Evolutionary conservation across 2,888 invertebrate genomes (phyloP).

Genomic region (Cacoxenus indagator): DNA sequence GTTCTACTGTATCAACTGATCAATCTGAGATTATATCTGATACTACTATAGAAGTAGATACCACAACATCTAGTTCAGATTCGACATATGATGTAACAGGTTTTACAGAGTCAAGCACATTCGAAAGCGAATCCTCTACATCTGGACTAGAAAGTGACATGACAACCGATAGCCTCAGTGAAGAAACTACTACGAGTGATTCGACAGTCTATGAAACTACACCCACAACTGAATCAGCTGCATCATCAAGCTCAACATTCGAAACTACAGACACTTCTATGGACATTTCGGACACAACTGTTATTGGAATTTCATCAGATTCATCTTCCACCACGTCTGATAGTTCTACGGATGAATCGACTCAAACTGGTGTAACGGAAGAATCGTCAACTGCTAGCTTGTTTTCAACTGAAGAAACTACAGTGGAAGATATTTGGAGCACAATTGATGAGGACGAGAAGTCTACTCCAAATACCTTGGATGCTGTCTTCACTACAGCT

Average conservation of each 20-base stretch:
- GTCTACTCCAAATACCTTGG: constrained; percentile 73
- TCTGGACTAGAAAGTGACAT: constrained; percentile 18
- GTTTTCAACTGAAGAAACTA: constrained; percentile 50
- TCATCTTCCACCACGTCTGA: constrained; percentile 6
- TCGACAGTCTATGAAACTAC: background rate
- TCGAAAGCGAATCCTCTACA: background rate
- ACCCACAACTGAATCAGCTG: background rate
- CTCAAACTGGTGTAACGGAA: constrained; percentile 30
- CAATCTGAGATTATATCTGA: background rate
- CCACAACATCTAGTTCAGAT: background rate
- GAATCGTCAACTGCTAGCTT: constrained; percentile 47
- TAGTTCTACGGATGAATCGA: constrained; percentile 32
- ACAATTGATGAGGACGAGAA: constrained; percentile 64
- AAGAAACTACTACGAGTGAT: background rate
- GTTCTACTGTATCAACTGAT: background rate
- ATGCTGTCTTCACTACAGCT: constrained; percentile 72
- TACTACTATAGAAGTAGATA: background rate
- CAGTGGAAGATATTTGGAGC: constrained; percentile 68
- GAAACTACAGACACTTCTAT: constrained; percentile 5
- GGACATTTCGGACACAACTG: background rate
- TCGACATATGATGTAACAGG: background rate
- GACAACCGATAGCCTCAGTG: background rate
- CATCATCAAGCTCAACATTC: constrained; percentile 1
- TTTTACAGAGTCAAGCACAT: background rate
- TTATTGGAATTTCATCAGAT: background rate